Base-by-base conservation (phyloP, 1,140 invertebrate genomes). In the Olivierus martensii region DNA sequence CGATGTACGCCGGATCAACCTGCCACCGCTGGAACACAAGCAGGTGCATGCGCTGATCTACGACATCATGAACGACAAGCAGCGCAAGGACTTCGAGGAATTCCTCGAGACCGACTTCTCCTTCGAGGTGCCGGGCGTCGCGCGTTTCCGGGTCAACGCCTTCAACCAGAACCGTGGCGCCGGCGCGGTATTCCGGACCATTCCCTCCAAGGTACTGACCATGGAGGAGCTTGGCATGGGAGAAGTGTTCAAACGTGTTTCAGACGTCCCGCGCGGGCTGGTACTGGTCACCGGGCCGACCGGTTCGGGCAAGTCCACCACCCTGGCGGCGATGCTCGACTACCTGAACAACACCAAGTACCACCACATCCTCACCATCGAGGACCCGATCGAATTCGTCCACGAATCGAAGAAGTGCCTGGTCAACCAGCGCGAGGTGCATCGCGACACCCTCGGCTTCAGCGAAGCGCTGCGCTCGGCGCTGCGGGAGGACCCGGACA, bases 401-500 rank as follows among this genome's bases (percentile, higher is more conserved):
- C 36, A 46, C 14, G 12, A 28, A 35, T 15, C 6, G 6, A 43
- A 46, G 14, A 18, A 47, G 36, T 55, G 50, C 54, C 17, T n/a
- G 22, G 37, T 58, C 19, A 21, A 15, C 19, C 56, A 58, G n/a
- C 19, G 34, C 7, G 41, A 52, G 28, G 46, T 58, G 3, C 18
- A 28, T 14, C 9, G n/a, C 17, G 36, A 58, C 7, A 51, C 45
- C 5, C 19, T 15, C 0, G 41, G 17, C 6, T 58, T 59, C 45
- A 3, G 1, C 4, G 3, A 34, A 9, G 59, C 59, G 1, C 44
- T 61, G 57, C 59, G 59, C 22, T 45, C 59, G 19, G 39, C 57
- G 12, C 37, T 60, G 46, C 59, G 59, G 1, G 47, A 60, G 35
- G 59, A 62, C 52, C 59, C 59, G 1, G n/a, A n/a, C n/a, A n/a